A percentile compares a stretch with the other conserved stretches of the same genome.
Evolutionary conservation across 2,797 vertebrate species (phyloP).

Genomic region (Poecilia wingei): DNA sequence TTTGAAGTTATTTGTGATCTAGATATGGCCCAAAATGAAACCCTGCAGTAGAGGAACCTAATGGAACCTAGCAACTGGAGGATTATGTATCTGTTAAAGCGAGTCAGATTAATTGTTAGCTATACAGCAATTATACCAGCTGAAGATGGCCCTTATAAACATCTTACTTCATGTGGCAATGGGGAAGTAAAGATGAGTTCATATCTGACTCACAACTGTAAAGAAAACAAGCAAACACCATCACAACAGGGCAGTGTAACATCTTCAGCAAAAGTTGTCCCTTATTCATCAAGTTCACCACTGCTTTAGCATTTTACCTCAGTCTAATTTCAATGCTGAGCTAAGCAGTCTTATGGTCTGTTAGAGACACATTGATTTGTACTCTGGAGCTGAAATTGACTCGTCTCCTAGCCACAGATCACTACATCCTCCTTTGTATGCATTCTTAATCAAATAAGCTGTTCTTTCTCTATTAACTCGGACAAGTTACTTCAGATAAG

Average conservation of each 20-base stretch:
- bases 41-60: neutral
- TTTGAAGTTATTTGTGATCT: no score
- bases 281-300: neutral
- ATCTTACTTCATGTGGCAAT: no score
- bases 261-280: neutral
- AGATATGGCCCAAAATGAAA: no score
- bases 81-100: neutral
- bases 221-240: neutral
- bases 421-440: constrained; percentile 56
- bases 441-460: constrained; percentile 74
- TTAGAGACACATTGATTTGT: constrained; percentile 30
- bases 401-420: constrained; percentile 49
- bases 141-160: neutral
- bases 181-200: neutral
- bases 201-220: neutral
- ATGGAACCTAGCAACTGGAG: neutral
- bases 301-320: neutral
- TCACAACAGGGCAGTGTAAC: neutral
- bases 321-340: constrained; percentile 7
- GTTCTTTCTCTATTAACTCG: constrained; percentile 71
- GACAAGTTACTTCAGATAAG: constrained; percentile 71
- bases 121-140: no score
- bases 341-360: neutral
- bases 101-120: neutral
- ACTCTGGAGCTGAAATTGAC: constrained; percentile 37